Percentiles rank a stretch among this genome's conserved stretches.
phyloP scores from a whole-genome alignment of 2,888 invertebrate species.

The Kryphioiulus occultus region DNA sequence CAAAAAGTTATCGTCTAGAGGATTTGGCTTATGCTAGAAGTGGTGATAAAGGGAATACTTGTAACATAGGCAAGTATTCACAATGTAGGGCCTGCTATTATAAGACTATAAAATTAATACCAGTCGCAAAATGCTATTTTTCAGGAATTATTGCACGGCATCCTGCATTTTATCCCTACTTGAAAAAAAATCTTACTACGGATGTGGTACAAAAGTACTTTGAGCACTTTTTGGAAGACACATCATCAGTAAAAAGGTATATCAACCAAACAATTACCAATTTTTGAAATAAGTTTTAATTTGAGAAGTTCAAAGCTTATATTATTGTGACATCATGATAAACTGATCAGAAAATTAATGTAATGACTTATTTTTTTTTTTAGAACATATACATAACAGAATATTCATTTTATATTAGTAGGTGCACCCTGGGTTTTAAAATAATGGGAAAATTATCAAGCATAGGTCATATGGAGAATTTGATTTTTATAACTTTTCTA shows the following conservation, averaged over 20 bases:
- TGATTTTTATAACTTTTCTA: too few species aligned
- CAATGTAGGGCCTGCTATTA: background rate
- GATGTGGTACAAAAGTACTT: slow-evolving; percentile 63
- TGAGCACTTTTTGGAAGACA: slow-evolving; percentile 61
- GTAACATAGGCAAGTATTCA: slow-evolving; percentile 62
- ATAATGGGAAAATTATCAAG: too few species aligned
- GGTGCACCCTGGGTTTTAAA: too few species aligned
- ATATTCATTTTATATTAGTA: too few species aligned
- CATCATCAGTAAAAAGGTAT: slow-evolving; percentile 48
- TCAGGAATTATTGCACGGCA: slow-evolving; percentile 64
- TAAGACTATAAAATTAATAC: background rate
- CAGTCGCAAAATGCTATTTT: slow-evolving; percentile 37
- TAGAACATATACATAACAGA: too few species aligned
- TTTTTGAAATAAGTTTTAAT: background rate
- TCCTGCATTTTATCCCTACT: slow-evolving; percentile 62
- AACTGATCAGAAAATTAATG: too few species aligned
- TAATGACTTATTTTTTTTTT: too few species aligned
- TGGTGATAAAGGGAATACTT: slow-evolving; percentile 66
- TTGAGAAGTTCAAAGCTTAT: background rate
- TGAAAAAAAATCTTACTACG: slow-evolving; percentile 62
- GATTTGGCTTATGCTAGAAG: slow-evolving; percentile 65
- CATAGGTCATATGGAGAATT: too few species aligned
- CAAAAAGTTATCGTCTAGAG: slow-evolving; percentile 59
- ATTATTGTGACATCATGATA: too few species aligned
- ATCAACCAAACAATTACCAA: background rate